A percentile compares a stretch with the other conserved stretches of the same genome.
Evolutionary conservation across 2,113 vertebrate species (phyloP).

Genomic region (Halichoeres trimaculatus): DNA sequence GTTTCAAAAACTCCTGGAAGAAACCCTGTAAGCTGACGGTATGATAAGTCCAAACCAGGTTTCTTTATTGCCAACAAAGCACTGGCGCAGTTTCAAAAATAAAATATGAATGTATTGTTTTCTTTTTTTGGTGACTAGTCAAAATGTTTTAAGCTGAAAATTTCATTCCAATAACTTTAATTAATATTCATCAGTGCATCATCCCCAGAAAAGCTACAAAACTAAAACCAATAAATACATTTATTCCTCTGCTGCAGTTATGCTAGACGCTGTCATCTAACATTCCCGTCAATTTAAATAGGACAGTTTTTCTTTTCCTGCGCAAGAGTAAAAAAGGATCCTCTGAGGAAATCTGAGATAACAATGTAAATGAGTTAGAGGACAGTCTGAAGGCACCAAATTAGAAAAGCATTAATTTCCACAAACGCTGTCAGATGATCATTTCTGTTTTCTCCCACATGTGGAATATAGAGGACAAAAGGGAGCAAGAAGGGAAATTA

Average conservation of each 20-base stretch:
- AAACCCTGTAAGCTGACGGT: no score
- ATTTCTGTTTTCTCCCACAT: neutral
- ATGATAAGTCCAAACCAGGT: no score
- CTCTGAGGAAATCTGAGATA: constrained; percentile 50
- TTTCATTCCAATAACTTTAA: constrained; percentile 24
- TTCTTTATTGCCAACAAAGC: no score
- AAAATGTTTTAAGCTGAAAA: constrained; percentile 8
- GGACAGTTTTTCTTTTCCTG: neutral
- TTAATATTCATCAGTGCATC: constrained; percentile 62
- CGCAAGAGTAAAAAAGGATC: constrained; percentile 5
- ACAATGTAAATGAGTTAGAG: constrained; percentile 38
- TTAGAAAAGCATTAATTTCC: constrained; percentile 6
- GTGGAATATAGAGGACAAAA: neutral
- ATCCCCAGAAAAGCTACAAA: constrained; percentile 32
- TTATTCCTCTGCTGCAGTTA: neutral
- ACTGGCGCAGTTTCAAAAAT: no score
- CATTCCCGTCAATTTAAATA: constrained; percentile 35
- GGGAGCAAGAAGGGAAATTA: neutral
- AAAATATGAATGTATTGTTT: no score
- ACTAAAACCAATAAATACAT: constrained; percentile 1
- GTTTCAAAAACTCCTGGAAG: no score
- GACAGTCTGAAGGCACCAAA: constrained; percentile 26
- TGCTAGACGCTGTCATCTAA: constrained; percentile 34
- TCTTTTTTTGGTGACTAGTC: no score
- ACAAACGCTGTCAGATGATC: constrained; percentile 9